Percentiles rank a stretch among this genome's conserved stretches.
These are phyloP conservation scores for Amblyopsis hoosieri DNA, from an alignment of 2,797 vertebrate species.

Conservation along the genomic window DNA sequence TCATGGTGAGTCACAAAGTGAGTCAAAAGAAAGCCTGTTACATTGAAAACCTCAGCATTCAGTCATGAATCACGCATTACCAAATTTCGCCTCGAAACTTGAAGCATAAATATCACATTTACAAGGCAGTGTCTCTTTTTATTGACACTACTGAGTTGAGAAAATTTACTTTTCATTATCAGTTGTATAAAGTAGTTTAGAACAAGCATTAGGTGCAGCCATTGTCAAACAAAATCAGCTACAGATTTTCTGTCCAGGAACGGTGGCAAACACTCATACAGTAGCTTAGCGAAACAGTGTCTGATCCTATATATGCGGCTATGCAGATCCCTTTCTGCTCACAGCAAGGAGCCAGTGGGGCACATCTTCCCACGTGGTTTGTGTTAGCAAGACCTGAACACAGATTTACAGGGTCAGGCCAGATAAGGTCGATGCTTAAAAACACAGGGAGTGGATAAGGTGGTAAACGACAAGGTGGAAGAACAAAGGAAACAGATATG, in stretches of 20 bases:
- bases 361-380: slow-evolving; percentile 6
- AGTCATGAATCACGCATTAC: slow-evolving; percentile 58
- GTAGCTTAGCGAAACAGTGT: neutral
- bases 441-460: slow-evolving; percentile 38
- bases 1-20: slow-evolving; percentile 57
- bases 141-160: slow-evolving; percentile 29
- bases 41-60: slow-evolving; percentile 42
- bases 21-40: slow-evolving; percentile 36
- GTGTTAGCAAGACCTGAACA: slow-evolving; percentile 18
- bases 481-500: slow-evolving; percentile 55
- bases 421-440: slow-evolving; percentile 41
- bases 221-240: slow-evolving; percentile 17
- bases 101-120: slow-evolving; percentile 45
- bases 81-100: slow-evolving; percentile 56
- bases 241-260: slow-evolving; percentile 22
- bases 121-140: slow-evolving; percentile 48
- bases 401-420: slow-evolving; percentile 5
- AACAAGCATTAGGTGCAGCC: slow-evolving; percentile 5
- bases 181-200: too few species aligned
- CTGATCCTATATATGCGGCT: too few species aligned
- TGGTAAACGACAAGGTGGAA: slow-evolving; percentile 59
- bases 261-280: slow-evolving; percentile 20
- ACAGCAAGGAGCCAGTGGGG: slow-evolving; percentile 12
- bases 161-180: slow-evolving; percentile 8
- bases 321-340: too few species aligned